A percentile compares a stretch with the other conserved stretches of the same genome.
phyloP scores from a whole-genome alignment of 2,888 invertebrate species.

The Fragum sueziense region DNA sequence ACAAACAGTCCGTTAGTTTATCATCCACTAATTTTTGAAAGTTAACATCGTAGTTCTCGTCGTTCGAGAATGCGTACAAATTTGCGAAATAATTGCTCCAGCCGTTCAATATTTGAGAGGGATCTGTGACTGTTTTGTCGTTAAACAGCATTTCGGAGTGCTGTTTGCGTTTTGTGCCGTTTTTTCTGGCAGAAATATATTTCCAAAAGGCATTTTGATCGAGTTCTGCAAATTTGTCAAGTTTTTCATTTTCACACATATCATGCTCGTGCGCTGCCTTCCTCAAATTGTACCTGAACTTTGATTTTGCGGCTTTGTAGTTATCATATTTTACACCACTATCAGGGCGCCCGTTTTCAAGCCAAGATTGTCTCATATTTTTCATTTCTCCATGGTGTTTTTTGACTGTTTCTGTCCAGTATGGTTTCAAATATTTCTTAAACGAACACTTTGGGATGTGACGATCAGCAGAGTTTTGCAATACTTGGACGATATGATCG shows the following conservation, averaged over 20 bases:
- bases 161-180: neutral
- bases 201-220: neutral
- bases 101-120: neutral
- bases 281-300: neutral
- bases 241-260: neutral
- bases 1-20: neutral
- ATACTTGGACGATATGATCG: neutral
- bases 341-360: neutral
- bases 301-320: neutral
- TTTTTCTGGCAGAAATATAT: neutral
- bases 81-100: conserved; percentile 9
- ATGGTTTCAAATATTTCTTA: conserved; percentile 2
- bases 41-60: neutral
- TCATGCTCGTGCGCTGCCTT: neutral
- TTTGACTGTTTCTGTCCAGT: neutral
- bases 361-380: neutral
- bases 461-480: neutral
- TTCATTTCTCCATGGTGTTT: neutral
- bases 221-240: neutral
- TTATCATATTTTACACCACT: neutral
- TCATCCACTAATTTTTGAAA: conserved; percentile 3
- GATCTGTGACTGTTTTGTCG: neutral
- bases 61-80: neutral
- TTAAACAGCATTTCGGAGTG: conserved; percentile 7
- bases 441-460: neutral